These are phyloP conservation scores for Halichoeres trimaculatus DNA, from an alignment of 2,113 vertebrate species.

Conservation along the genomic window DNA sequence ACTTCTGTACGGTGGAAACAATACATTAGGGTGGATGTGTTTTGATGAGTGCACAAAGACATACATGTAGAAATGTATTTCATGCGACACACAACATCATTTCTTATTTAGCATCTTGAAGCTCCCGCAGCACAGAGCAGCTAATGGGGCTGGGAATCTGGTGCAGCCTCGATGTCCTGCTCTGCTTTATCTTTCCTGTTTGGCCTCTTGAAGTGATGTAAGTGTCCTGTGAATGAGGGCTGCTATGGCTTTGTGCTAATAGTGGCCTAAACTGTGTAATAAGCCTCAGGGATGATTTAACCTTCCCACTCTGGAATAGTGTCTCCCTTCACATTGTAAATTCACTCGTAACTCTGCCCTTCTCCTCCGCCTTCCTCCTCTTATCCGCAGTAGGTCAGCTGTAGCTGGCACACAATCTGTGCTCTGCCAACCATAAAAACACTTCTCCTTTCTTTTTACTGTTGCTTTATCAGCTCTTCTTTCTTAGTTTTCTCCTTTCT, in stretches of 20 bases:
- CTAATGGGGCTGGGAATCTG: conserved; percentile 47
- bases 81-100: conserved; percentile 44
- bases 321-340: conserved; percentile 43
- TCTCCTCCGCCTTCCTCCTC: neutral
- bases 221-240: conserved; percentile 12
- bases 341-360: conserved; percentile 4
- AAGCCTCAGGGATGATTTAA: conserved; percentile 43
- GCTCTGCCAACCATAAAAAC: conserved; percentile 11
- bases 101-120: conserved; percentile 66
- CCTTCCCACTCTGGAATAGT: conserved; percentile 21
- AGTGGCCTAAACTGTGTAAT: conserved; percentile 29
- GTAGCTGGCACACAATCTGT: conserved; percentile 38
- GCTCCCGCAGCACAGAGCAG: conserved; percentile 18
- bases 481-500: neutral
- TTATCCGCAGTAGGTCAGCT: conserved; percentile 29
- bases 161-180: neutral
- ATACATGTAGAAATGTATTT: conserved; percentile 14
- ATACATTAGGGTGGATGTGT: conserved; percentile 11
- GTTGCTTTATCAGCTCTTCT: neutral
- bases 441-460: neutral
- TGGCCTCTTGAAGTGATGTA: conserved; percentile 17
- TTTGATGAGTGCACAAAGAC: neutral
- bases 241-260: conserved; percentile 38
- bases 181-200: conserved; percentile 4
- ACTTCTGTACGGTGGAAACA: conserved; percentile 32